These are phyloP conservation scores for Phasianus colchicus DNA, from an alignment of 2,113 vertebrate genomes.

Conservation along the genomic window DNA sequence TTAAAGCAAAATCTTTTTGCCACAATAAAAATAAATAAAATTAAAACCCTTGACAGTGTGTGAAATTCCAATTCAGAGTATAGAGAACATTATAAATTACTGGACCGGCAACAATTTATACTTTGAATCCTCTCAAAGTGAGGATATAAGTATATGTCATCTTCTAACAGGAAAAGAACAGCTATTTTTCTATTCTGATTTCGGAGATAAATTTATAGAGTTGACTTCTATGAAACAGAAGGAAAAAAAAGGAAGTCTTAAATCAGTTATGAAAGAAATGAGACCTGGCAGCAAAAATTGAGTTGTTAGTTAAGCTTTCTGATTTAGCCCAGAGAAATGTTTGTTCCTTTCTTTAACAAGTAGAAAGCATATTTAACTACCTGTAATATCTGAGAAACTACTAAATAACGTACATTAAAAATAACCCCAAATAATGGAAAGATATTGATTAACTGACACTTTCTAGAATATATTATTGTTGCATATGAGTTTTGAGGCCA, in stretches of 20 bases:
- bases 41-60: not conserved
- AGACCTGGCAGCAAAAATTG: not conserved
- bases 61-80: not conserved
- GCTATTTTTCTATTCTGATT: not conserved
- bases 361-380: not conserved
- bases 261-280: not conserved
- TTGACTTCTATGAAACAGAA: not conserved
- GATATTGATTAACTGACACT: not conserved
- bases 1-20: not conserved
- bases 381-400: not conserved
- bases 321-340: not conserved
- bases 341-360: not conserved
- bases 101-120: not conserved
- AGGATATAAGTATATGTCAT: not conserved
- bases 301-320: not conserved
- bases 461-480: not conserved
- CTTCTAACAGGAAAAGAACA: not conserved
- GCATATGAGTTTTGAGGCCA: not conserved
- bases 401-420: not conserved
- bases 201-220: not conserved
- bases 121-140: not conserved
- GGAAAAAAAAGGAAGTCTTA: not conserved
- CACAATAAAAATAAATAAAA: not conserved
- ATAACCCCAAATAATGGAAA: not conserved
- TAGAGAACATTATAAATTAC: not conserved